Evolutionary conservation across 1,140 invertebrate species (phyloP).

Genomic region (Monomorium pharaonis): DNA sequence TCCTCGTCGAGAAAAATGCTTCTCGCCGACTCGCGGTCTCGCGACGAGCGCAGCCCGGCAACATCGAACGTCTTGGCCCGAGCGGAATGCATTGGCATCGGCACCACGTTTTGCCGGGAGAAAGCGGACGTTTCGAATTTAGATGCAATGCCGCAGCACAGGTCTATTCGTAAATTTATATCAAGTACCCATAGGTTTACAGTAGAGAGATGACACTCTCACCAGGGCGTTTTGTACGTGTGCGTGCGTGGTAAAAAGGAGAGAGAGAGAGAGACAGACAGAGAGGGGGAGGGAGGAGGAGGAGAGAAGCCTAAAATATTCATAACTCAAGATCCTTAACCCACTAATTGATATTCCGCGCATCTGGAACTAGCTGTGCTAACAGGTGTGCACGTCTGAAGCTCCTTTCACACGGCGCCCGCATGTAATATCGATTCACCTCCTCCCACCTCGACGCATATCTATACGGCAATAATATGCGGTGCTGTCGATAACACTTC

Average conservation of each 20-base stretch:
- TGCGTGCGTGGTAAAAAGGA: not conserved
- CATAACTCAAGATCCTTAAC: constrained; percentile 73
- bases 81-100: constrained; percentile 28
- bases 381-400: constrained; percentile 71
- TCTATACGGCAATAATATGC: constrained; percentile 36
- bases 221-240: not conserved
- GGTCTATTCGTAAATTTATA: constrained; percentile 54
- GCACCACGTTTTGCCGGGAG: constrained; percentile 19
- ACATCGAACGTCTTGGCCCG: constrained; percentile 10
- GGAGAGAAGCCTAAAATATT: constrained; percentile 70
- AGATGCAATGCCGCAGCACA: constrained; percentile 21
- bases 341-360: constrained; percentile 76
- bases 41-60: not conserved
- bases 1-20: constrained; percentile 30
- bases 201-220: not conserved
- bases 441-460: not conserved
- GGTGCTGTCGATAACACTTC: constrained; percentile 30
- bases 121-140: constrained; percentile 37
- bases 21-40: constrained; percentile 17
- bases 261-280: not conserved
- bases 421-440: constrained; percentile 44
- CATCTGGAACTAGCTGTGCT: constrained; percentile 70
- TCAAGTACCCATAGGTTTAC: constrained; percentile 16
- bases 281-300: too few relatives aligned
- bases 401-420: constrained; percentile 31